Base-by-base conservation (phyloP, 1,140 invertebrate genomes). In the Formica exsecta region DNA sequence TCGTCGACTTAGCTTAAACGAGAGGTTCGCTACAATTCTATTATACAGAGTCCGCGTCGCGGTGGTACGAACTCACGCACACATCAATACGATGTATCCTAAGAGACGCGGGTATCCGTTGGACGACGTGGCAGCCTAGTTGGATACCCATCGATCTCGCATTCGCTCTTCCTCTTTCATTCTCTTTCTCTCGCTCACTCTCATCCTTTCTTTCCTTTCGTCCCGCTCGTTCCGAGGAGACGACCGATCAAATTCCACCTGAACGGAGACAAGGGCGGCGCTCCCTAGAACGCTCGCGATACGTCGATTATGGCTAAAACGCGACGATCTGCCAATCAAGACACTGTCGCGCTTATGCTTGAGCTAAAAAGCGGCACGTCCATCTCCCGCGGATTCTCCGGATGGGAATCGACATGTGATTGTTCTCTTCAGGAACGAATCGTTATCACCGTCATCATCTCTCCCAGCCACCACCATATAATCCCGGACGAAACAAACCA, bases 241-340 rank as follows among this genome's bases (percentile, higher is more conserved):
- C 79, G 79, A 61, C 66, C 54, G 54, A 83, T 22, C 51, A 13
- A 59, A 71, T 44, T 70, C 48, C 65, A 87, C 61, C 84, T 44
- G 88, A 87, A 89, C 76, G 66, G 85, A 81, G 70, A 51, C 70
- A 61, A 80, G 61, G 11, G 44, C n/a, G 70, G 38, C 75, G 38
- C 41, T 36, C 32, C 9, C 59, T 48, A 36, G 66, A 83, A 44
- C 73, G 64, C 80, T 29, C 87, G 80, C 74, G 68, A 57, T 80
- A 59, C 54, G 61, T 85, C 83, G 83, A 74, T 87, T 89, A 89
- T 89, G 88, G 88, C 88, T 89, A 88, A 89, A 89, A 89, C 87
- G 70, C 75, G 86, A 71, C 81, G 59, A 76, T 9, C 19, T 59
- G n/a, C n/a, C n/a, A n/a, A 36, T 25, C 41, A 22, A 25, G 44